phyloP scores from a whole-genome alignment of 2,113 vertebrate genomes.

The Podarcis raffonei region DNA sequence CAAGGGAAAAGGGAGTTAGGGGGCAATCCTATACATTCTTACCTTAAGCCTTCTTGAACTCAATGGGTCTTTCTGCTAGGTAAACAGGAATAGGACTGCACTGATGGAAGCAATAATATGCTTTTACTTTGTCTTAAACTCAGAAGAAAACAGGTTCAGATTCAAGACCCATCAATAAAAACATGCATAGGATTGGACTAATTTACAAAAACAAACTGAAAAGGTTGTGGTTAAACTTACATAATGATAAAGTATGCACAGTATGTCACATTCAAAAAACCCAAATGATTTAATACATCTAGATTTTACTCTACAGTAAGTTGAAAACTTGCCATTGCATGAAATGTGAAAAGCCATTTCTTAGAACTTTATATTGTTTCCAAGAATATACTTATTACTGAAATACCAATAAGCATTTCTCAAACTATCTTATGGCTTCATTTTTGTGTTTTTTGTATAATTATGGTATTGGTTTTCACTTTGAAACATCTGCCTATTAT shows the following conservation, averaged over 20 bases:
- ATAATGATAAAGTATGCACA: background rate
- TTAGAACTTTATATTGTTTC: background rate
- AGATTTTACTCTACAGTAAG: background rate
- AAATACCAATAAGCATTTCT: background rate
- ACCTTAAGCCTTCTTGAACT: background rate
- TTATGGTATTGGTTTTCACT: background rate
- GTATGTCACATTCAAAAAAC: background rate
- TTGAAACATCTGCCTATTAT: background rate
- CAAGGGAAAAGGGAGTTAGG: background rate
- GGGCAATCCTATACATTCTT: rapidly evolving
- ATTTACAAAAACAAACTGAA: background rate
- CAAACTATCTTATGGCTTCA: background rate
- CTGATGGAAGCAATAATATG: too few species aligned
- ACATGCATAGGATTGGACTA: background rate
- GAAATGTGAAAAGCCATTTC: background rate
- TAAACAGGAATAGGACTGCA: too few species aligned
- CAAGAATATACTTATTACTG: background rate
- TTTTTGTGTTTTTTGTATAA: background rate
- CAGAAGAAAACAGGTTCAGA: too few species aligned
- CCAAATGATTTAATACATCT: background rate
- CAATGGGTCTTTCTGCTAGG: too few species aligned
- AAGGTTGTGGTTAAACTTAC: background rate
- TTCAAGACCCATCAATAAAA: too few species aligned
- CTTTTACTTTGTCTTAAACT: too few species aligned
- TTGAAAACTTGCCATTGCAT: background rate